phyloP scores from a whole-genome alignment of 2,888 invertebrate genomes.

The Aromia moschata region DNA sequence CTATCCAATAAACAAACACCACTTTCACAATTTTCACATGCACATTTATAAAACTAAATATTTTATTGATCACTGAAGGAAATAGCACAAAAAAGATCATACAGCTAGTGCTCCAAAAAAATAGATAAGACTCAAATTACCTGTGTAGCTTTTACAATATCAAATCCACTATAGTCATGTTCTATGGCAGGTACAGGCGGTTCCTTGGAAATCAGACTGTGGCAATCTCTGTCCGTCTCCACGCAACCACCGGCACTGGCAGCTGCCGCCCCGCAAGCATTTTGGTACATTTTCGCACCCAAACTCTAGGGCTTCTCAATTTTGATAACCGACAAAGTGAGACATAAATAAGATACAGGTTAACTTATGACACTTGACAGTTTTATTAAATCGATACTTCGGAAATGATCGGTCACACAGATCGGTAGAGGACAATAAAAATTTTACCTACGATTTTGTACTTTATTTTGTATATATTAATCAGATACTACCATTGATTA shows the following conservation, averaged over 20 bases:
- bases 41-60: neutral
- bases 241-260: slow-evolving; percentile 71
- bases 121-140: slow-evolving; percentile 55
- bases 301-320: slow-evolving; percentile 11
- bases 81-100: neutral
- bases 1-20: neutral
- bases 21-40: neutral
- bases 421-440: too few species aligned
- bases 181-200: slow-evolving; percentile 72
- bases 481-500: too few species aligned
- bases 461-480: too few species aligned
- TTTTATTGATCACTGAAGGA: neutral
- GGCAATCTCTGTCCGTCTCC: slow-evolving; percentile 70
- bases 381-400: slow-evolving; percentile 16
- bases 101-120: neutral
- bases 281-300: slow-evolving; percentile 70
- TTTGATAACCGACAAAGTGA: slow-evolving; percentile 12
- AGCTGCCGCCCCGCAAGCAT: slow-evolving; percentile 77
- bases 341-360: slow-evolving; percentile 25
- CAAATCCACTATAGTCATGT: slow-evolving; percentile 83
- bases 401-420: neutral
- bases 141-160: slow-evolving; percentile 95
- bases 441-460: too few species aligned
- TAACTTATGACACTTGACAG: slow-evolving; percentile 29
- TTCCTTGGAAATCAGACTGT: slow-evolving; percentile 70